A percentile compares a stretch with the other conserved stretches of the same genome.
Conservation (phyloP, 2,888 invertebrate genomes). For the Erannis defoliaria region DNA sequence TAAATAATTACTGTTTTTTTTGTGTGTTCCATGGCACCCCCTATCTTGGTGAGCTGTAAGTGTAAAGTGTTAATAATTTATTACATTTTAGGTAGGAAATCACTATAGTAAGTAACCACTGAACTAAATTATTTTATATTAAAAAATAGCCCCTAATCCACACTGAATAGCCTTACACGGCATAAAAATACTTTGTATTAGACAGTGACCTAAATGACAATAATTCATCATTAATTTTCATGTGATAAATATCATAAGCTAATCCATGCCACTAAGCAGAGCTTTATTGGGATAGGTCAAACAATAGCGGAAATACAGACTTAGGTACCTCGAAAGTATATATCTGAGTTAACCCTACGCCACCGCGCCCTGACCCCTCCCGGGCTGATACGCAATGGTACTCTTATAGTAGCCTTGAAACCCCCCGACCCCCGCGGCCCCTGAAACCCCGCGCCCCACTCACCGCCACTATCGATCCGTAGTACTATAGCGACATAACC, state of each 20-base stretch:
- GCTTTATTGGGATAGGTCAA: constrained; percentile 17
- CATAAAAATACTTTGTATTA: not conserved
- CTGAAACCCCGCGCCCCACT: constrained; percentile 4
- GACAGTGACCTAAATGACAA: not conserved
- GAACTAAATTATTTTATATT: too few species aligned
- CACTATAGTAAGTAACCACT: too few species aligned
- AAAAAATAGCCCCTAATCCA: too few species aligned
- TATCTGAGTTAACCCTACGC: constrained; percentile 5
- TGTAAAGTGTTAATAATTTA: too few species aligned
- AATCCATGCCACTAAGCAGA: not conserved
- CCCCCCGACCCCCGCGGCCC: constrained; percentile 31
- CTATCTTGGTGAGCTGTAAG: too few species aligned
- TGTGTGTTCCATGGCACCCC: too few species aligned
- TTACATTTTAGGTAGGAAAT: too few species aligned
- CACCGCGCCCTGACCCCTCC: constrained; percentile 12
- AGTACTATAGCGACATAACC: constrained; percentile 44
- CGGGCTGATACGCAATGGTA: constrained; percentile 58
- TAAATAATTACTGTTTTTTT: too few species aligned
- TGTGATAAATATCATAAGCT: not conserved
- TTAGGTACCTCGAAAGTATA: constrained; percentile 10
- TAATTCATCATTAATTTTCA: too few species aligned
- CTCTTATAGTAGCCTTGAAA: constrained; percentile 61
- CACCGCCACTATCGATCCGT: constrained; percentile 54
- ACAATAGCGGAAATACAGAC: constrained; percentile 9
- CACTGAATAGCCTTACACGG: too few species aligned